Evolutionary conservation across 2,113 vertebrate genomes (phyloP).

Genomic region (Cacatua alba): DNA sequence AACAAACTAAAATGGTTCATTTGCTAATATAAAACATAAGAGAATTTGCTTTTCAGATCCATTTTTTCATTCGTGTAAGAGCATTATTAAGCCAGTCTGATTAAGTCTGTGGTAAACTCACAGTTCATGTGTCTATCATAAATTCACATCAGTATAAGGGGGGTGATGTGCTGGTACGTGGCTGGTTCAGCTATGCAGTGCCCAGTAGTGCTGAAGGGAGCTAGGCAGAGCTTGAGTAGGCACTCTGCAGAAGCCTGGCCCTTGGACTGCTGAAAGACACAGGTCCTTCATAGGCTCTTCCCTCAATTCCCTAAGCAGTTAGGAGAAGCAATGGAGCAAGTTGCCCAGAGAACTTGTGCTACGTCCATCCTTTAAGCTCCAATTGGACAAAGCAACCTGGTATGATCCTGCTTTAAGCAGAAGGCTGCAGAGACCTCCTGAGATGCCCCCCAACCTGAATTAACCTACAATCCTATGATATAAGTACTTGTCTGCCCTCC

Average conservation of each 20-base stretch:
- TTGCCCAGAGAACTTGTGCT: background rate
- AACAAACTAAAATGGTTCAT: background rate
- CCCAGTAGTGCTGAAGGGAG: background rate
- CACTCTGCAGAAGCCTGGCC: background rate
- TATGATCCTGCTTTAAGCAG: background rate
- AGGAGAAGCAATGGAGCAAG: background rate
- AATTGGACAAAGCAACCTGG: background rate
- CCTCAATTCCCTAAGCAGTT: background rate
- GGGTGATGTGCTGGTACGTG: accelerated
- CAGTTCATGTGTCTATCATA: background rate
- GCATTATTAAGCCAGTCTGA: background rate
- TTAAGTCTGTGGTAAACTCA: background rate
- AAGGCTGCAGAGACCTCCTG: background rate
- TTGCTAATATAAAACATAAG: background rate
- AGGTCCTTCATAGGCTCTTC: background rate
- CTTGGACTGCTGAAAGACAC: background rate
- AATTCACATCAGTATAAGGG: background rate
- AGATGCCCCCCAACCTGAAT: background rate
- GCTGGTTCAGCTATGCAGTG: background rate
- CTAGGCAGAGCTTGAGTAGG: background rate
- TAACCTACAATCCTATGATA: background rate
- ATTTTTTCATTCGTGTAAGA: background rate
- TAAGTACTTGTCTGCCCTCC: background rate
- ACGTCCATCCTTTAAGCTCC: background rate
- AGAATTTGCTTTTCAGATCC: background rate